These are phyloP conservation scores for Hyperopisus bebe DNA, from an alignment of 2,113 vertebrate genomes.

Conservation along the genomic window DNA sequence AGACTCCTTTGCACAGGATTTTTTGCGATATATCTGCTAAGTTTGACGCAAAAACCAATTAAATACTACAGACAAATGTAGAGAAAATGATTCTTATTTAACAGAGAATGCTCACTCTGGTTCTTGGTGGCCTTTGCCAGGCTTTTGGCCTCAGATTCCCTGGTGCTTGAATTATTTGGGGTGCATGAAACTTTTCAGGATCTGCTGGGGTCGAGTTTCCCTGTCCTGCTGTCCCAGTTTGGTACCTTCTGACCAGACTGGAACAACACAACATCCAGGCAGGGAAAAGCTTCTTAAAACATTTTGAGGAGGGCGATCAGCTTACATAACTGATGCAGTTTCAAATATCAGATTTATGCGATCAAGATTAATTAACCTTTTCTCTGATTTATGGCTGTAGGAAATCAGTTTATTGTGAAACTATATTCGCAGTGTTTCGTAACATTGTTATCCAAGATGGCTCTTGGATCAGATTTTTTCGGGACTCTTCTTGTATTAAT, in stretches of 20 bases:
- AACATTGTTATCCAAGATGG: neutral
- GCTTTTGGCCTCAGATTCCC: neutral
- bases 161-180: neutral
- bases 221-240: neutral
- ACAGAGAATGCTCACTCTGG: neutral
- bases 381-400: neutral
- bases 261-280: neutral
- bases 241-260: neutral
- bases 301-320: neutral
- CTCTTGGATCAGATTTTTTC: neutral
- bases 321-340: neutral
- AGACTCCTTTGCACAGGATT: neutral
- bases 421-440: neutral
- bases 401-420: conserved; percentile 10
- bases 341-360: neutral
- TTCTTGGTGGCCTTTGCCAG: neutral
- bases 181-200: neutral
- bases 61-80: neutral
- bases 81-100: neutral
- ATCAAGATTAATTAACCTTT: conserved; percentile 9
- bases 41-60: neutral
- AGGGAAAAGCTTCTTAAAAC: neutral
- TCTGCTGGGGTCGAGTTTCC: neutral
- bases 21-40: neutral
- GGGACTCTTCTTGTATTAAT: neutral